Evolutionary conservation across 1,140 invertebrate genomes (phyloP).

Genomic region (Charaxes varanes): DNA sequence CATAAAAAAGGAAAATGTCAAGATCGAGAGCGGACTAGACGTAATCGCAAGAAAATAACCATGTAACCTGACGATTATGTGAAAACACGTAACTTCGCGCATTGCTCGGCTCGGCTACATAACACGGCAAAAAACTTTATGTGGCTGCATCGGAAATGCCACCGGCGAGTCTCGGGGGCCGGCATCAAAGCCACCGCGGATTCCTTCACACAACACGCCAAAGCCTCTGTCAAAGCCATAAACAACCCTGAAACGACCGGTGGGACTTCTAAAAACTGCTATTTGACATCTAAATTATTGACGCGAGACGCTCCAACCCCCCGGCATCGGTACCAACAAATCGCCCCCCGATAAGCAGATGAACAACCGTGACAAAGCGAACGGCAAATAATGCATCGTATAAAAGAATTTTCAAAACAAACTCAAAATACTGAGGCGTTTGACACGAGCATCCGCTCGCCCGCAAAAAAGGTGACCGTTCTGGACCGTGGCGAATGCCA

Average conservation of each 20-base stretch:
- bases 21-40: constrained; percentile 4
- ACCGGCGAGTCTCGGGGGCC: constrained; percentile 44
- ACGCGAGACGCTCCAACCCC: constrained; percentile 33
- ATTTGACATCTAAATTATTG: constrained; percentile 74
- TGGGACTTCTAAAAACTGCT: constrained; percentile 41
- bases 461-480: constrained; percentile 55
- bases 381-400: constrained; percentile 69
- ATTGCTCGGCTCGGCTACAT: constrained; percentile 16
- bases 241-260: constrained; percentile 60
- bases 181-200: constrained; percentile 56
- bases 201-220: constrained; percentile 52
- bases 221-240: constrained; percentile 57
- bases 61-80: constrained; percentile 17
- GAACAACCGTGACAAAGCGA: constrained; percentile 61
- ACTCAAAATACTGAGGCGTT: constrained; percentile 73
- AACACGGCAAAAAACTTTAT: constrained; percentile 27
- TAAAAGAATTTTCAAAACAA: constrained; percentile 75
- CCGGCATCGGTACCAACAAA: constrained; percentile 57
- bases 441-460: constrained; percentile 71
- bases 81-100: constrained; percentile 12
- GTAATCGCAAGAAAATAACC: constrained; percentile 13
- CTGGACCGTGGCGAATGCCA: constrained; percentile 44
- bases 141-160: constrained; percentile 51
- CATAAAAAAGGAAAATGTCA: too few relatives aligned
- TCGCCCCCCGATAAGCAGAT: constrained; percentile 60